Base-by-base conservation (phyloP, 2,113 vertebrate genomes). In the Lampris megalopsis region DNA sequence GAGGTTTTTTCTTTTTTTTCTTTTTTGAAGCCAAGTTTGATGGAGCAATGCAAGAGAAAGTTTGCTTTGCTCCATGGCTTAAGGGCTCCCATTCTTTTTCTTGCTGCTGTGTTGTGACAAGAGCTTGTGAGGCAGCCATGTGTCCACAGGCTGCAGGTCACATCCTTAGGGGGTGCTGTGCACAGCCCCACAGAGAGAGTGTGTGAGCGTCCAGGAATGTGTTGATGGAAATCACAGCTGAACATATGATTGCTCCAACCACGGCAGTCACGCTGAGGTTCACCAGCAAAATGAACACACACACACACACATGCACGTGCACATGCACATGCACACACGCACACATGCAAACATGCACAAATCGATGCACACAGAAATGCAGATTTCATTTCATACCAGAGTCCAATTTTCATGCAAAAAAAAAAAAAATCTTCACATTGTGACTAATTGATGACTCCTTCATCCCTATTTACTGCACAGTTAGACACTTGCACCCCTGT, bases 171-270 rank as follows among this genome's bases (percentile, higher is more conserved):
- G 89, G 92, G 92, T 91, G 89, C 91, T 93, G 85, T 70, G 85
- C 66, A 24, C 81, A 81, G 88, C 87, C 90, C 84, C 81, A 36
- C 88, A 83, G 90, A 91, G 91, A 89, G 89, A 88, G 89, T 92
- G 91, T 91, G 88, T 93, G 93, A 94, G 93, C 88, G 92, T 89
- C 92, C 92, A 93, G 93, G 94, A 94, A 94, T 94, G 94, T 93
- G 93, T 93, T 94, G 93, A 94, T 94, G 92, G 92, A 94, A 95
- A 93, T 92, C 91, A 91, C 93, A 94, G 94, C 93, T 94, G 94
- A 93, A 92, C 83, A 89, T 91, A 90, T 91, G 91, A 94, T 95
- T 94, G 91, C 92, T 94, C 91, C 91, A 94, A 90, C 88, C 88
- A 93, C 90, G 90, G 92, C 92, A 92, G 92, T 95, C 92, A 92